Evolutionary conservation across 2,888 invertebrate genomes (phyloP), one percentile per base, ranked within the genome.

Genomic region (Dicyrtomina minuta): DNA sequence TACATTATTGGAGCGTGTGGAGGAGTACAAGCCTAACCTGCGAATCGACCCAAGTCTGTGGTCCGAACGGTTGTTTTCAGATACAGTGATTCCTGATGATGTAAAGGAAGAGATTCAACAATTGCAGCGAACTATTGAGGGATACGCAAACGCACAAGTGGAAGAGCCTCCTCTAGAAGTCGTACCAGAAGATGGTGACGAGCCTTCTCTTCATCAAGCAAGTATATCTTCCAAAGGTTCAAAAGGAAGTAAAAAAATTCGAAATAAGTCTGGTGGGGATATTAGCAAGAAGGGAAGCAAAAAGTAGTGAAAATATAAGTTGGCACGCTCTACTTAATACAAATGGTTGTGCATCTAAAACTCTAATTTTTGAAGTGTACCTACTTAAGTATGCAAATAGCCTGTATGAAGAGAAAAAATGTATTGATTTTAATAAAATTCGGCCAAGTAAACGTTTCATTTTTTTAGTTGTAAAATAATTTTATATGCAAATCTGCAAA

Each of bases 1-100:
- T 79, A 86, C 87, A 24, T 83, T 92, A 33, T 82, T 92, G 76
- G 90, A 92, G 77, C 86, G 89, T 82, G 90, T 92, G 0, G 92
- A 92, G 80, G 87, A 89, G 60, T 92, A 87, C 81, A 86, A 88
- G 64, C 90, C 91, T 17, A 61, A 72, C 0, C 56, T 76, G 51
- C 72, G 74, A 49, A 76, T 77, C 72, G 76, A 77, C 64, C 77
- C 76, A 24, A 66, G 75, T 46, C 67, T 76, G 26, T 75, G 76
- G 77, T 74, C 75, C 22, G 77, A 78, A 24, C 70, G 76, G 51
- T 69, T 78, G 43, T 77, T 77, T 66, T 78, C 78, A 1, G 75
- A 78, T 53, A 75, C 75, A 13, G 73, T 72, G 53, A 76, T 77
- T 61, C 78, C 78, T 13, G 62, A 67, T 22, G 78, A 78, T 41